Evolutionary conservation across 2,797 vertebrate genomes (phyloP).

Genomic region (Liasis olivaceus): DNA sequence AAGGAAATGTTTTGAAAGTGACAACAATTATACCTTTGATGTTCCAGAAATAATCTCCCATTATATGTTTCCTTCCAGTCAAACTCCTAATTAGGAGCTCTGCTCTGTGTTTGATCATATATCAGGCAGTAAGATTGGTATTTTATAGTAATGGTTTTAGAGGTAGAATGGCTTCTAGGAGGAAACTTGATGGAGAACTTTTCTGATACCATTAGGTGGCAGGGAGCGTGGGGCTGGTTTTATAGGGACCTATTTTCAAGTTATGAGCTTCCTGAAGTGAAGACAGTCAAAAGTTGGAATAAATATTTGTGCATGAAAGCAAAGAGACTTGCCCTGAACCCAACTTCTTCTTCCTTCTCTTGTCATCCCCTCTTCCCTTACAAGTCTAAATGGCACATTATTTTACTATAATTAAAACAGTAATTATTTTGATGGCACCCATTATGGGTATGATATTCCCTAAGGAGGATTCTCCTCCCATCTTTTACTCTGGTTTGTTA

Average conservation of each 20-base stretch:
- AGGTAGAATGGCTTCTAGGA: background rate
- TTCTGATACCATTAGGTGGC: background rate
- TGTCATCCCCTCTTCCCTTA: background rate
- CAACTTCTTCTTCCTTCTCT: background rate
- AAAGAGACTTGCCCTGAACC: background rate
- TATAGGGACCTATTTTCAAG: background rate
- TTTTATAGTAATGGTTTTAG: background rate
- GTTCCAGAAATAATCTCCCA: background rate
- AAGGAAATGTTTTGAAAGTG: background rate
- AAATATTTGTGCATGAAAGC: background rate
- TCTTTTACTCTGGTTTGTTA: background rate
- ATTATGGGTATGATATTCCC: background rate
- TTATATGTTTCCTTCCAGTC: background rate
- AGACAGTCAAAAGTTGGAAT: background rate
- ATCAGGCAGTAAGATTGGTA: background rate
- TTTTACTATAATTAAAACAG: background rate
- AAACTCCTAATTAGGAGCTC: background rate
- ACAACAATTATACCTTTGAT: background rate
- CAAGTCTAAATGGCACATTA: background rate
- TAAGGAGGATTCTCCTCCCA: background rate
- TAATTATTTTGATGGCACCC: background rate
- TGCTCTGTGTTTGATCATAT: background rate
- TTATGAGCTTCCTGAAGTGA: background rate
- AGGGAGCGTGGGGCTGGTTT: background rate
- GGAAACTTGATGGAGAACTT: background rate